phyloP scores from a whole-genome alignment of 2,888 invertebrate species.

The Charanyca ferruginea region DNA sequence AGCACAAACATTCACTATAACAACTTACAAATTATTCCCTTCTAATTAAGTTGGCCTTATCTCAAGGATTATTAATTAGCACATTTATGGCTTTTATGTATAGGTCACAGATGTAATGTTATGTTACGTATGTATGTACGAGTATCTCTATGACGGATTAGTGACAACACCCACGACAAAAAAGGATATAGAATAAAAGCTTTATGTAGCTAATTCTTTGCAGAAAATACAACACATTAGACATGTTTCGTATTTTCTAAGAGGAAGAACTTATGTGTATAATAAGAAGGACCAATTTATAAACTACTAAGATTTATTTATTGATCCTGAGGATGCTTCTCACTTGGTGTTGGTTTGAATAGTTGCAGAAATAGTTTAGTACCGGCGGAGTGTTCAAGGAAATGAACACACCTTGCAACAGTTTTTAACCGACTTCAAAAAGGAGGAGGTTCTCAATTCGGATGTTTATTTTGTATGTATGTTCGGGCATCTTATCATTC shows the following conservation, averaged over 20 bases:
- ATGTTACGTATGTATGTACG: neutral
- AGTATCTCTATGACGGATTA: neutral
- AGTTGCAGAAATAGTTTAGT: conserved; percentile 22
- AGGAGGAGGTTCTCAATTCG: no score
- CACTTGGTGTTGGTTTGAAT: conserved; percentile 21
- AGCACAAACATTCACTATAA: conserved; percentile 23
- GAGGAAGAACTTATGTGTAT: no score
- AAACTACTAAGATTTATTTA: conserved; percentile 2
- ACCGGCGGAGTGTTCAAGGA: neutral
- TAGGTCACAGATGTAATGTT: neutral
- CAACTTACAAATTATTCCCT: conserved; percentile 22
- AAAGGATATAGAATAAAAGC: no score
- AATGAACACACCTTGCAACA: conserved; percentile 14
- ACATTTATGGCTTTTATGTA: conserved; percentile 6
- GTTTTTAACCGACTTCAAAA: no score
- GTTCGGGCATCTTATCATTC: no score
- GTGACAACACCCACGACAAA: neutral
- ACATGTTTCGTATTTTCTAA: no score
- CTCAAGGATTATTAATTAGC: conserved; percentile 30
- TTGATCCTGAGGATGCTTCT: conserved; percentile 8
- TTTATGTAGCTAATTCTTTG: no score
- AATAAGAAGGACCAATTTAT: neutral
- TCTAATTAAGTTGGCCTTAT: conserved; percentile 35
- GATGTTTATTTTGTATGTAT: no score
- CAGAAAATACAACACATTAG: no score